Evolutionary conservation across 2,113 vertebrate genomes (phyloP).

Genomic region (Salminus brasiliensis): DNA sequence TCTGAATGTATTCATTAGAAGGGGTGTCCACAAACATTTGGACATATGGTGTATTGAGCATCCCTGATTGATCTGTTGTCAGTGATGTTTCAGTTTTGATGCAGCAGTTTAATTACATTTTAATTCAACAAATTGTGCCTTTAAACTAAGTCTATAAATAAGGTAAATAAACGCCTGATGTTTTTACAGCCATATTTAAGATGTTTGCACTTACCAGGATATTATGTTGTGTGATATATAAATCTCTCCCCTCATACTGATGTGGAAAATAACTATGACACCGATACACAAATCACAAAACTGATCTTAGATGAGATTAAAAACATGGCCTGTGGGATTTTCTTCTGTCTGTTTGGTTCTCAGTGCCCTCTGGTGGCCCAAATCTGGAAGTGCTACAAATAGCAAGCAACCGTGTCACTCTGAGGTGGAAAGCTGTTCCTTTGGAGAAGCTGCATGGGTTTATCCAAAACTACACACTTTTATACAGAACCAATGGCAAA

Average conservation of each 20-base stretch:
- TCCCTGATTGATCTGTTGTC: no score
- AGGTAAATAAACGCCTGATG: no score
- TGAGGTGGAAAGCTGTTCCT: constrained; percentile 68
- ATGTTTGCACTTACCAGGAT: no score
- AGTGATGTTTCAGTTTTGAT: no score
- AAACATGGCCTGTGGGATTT: background rate
- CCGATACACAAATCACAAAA: background rate
- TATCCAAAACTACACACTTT: constrained; percentile 67
- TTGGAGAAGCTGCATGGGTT: constrained; percentile 68
- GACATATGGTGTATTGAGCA: no score
- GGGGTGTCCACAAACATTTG: no score
- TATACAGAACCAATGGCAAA: constrained; percentile 51
- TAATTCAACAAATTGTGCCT: no score
- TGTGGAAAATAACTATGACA: background rate
- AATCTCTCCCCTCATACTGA: background rate
- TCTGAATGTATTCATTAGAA: no score
- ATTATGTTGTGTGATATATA: no score
- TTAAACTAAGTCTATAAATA: no score
- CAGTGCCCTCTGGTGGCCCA: constrained; percentile 68
- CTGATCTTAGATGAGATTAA: background rate
- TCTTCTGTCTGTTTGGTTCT: constrained; percentile 26
- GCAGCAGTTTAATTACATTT: no score
- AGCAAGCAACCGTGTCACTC: constrained; percentile 41
- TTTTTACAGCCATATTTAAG: no score
- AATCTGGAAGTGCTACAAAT: constrained; percentile 49